phyloP scores from a whole-genome alignment of 1,140 invertebrate species.

The Rhizoglyphus robini region DNA sequence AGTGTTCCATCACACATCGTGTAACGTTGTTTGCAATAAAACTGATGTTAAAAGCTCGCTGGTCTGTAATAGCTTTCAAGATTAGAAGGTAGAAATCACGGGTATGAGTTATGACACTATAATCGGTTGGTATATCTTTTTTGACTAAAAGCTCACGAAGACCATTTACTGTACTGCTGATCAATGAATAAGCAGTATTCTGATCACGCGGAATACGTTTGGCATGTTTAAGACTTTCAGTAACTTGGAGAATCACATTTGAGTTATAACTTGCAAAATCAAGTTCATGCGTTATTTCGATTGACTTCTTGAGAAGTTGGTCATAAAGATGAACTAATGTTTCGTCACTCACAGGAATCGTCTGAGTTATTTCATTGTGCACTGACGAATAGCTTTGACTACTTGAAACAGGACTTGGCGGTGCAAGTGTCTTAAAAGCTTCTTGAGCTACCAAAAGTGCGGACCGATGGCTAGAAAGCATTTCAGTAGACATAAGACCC shows the following conservation, averaged over 20 bases:
- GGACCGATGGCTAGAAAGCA: too few relatives aligned
- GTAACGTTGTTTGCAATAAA: constrained; percentile 81
- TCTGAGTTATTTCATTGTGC: too few relatives aligned
- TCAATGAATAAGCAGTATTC: constrained; percentile 50
- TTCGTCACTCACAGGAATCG: too few relatives aligned
- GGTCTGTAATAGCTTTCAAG: constrained; percentile 73
- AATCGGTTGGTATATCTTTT: constrained; percentile 24
- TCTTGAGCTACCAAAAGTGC: too few relatives aligned
- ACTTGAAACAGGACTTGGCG: too few relatives aligned
- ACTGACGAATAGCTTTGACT: too few relatives aligned
- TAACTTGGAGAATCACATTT: constrained; percentile 23
- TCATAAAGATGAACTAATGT: not conserved
- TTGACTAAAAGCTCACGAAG: constrained; percentile 27
- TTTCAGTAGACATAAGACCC: too few relatives aligned
- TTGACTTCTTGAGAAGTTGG: not conserved
- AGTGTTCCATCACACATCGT: constrained; percentile 26
- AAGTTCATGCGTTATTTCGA: not conserved
- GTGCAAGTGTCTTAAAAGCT: too few relatives aligned
- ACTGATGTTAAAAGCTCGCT: constrained; percentile 62
- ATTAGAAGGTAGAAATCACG: constrained; percentile 75
- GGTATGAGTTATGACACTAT: constrained; percentile 44
- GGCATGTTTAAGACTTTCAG: constrained; percentile 52
- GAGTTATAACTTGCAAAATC: not conserved
- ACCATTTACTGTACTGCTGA: constrained; percentile 50
- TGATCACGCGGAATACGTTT: constrained; percentile 54